Base-by-base conservation (phyloP, 2,113 vertebrate genomes). In the Gobius niger region DNA sequence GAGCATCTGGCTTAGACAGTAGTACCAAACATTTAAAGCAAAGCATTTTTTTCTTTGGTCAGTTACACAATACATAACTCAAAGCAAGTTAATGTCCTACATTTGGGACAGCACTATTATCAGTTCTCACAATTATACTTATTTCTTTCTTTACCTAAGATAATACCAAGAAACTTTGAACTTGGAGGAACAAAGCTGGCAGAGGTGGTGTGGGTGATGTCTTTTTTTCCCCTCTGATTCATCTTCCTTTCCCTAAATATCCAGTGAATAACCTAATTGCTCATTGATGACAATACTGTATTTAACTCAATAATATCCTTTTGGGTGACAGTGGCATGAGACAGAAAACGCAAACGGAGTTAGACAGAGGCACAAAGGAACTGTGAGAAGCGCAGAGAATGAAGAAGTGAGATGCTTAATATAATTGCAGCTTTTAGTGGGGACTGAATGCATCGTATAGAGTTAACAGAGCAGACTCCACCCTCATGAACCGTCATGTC, bases 251-350 rank as follows among this genome's bases (percentile, higher is more conserved):
- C 60, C 75, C 70, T 62, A 71, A 93, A 93, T 76, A 94, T 90
- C 95, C 90, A 91, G 89, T 91, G 92, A 96, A 95, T 95, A 94
- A 95, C 96, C 95, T 94, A 97, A 97, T 97, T 95, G 95, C 94
- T 94, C 94, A 70, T 92, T 94, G 95, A 96, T 95, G 93, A 95
- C 94, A 94, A 88, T 86, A 34, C 24, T 34, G 24, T 34, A 93
- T 94, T 95, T 95, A 93, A 94, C 94, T 92, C 94, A 92, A 94
- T 96, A 96, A 97, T 96, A 93, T 95, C 92, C 93, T 93, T 93
- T 92, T 93, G 93, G 90, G 91, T 93, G 92, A 94, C 93, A 93
- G 91, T 93, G 93, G 92, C 93, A 72, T 47, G 67, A n/a, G 60
- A 91, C 89, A 91, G 92, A 95, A 94, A 94, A 93, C 93, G 91